These are phyloP conservation scores for Calliopsis andreniformis DNA, from an alignment of 1,140 invertebrate species.

Conservation along the genomic window DNA sequence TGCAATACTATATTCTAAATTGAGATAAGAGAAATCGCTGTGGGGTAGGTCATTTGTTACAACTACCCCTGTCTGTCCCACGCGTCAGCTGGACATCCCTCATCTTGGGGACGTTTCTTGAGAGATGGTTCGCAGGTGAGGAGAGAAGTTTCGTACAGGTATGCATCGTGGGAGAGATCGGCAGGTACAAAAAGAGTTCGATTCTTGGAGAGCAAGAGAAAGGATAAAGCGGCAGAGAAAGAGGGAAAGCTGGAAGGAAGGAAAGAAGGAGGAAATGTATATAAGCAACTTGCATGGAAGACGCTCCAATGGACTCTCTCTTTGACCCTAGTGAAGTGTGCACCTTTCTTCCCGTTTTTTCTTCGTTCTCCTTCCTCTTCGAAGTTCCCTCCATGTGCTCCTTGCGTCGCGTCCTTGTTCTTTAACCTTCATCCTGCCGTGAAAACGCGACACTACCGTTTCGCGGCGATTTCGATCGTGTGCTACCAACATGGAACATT, in stretches of 20 bases:
- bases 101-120: neutral
- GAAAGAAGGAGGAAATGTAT: slow-evolving; percentile 67
- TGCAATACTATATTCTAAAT: no score
- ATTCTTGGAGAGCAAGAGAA: slow-evolving; percentile 17
- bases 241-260: slow-evolving; percentile 42
- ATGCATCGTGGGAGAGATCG: slow-evolving; percentile 26
- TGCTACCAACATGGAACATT: slow-evolving; percentile 8
- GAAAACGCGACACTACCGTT: slow-evolving; percentile 24
- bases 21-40: neutral
- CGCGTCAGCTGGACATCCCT: neutral
- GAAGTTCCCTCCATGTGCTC: slow-evolving; percentile 44
- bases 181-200: slow-evolving; percentile 40
- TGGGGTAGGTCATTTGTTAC: neutral
- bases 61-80: no score
- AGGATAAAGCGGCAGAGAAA: slow-evolving; percentile 26
- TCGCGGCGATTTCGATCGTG: slow-evolving; percentile 5
- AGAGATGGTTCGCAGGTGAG: slow-evolving; percentile 13
- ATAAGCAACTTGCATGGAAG: slow-evolving; percentile 72
- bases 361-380: slow-evolving; percentile 46
- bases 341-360: slow-evolving; percentile 65
- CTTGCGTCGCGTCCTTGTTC: slow-evolving; percentile 41
- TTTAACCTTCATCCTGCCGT: slow-evolving; percentile 30
- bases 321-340: slow-evolving; percentile 76
- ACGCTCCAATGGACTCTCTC: slow-evolving; percentile 77
- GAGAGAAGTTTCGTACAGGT: slow-evolving; percentile 3